Conservation (phyloP, 2,797 vertebrate genomes). For the Scleropages formosus region DNA sequence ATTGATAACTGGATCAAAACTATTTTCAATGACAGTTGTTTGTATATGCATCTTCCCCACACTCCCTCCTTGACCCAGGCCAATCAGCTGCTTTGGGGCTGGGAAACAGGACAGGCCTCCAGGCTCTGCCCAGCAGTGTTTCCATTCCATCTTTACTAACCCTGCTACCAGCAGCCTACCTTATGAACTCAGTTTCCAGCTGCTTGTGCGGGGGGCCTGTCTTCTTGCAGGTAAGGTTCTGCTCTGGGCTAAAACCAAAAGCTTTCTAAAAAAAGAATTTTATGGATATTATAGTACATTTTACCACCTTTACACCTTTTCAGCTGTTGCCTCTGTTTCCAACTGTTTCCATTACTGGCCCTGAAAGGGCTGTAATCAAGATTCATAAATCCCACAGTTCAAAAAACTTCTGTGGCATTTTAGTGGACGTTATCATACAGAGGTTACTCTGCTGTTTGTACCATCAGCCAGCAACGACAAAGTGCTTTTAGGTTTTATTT, state of each 20-base stretch:
- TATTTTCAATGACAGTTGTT: not conserved
- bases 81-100: conserved; percentile 85
- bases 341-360: no score
- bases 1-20: not conserved
- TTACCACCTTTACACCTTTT: no score
- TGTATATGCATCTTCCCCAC: not conserved
- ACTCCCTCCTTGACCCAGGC: conserved; percentile 58
- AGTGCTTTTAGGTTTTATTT: not conserved
- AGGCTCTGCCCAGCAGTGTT: conserved; percentile 63
- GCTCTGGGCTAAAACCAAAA: not conserved
- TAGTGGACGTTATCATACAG: not conserved
- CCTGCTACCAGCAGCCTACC: conserved; percentile 79
- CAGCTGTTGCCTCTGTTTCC: no score
- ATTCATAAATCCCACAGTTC: no score
- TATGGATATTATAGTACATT: not conserved
- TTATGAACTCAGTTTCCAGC: conserved; percentile 89
- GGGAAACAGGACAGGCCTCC: conserved; percentile 65
- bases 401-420: not conserved
- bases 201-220: conserved; percentile 92
- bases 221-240: conserved; percentile 81
- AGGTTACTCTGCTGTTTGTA: not conserved
- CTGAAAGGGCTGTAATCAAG: no score
- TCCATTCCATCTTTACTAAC: conserved; percentile 75
- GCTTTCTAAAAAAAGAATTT: not conserved
- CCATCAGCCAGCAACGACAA: not conserved